Base-by-base conservation (phyloP, 2,113 vertebrate species). In the Blennius ocellaris region DNA sequence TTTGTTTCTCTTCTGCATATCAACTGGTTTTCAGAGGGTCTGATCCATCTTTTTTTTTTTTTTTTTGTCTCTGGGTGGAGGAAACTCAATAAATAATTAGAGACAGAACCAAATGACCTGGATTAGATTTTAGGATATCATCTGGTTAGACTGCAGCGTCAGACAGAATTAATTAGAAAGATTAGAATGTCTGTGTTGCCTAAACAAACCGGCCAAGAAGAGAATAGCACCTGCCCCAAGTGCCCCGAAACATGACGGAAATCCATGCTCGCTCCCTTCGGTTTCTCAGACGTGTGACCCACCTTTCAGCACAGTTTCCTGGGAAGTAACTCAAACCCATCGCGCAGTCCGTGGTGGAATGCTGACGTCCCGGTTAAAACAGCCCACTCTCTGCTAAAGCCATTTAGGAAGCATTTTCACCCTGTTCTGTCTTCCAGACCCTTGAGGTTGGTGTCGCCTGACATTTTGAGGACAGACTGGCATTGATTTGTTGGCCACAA, bases 61-160 rank as follows among this genome's bases (percentile, higher is more conserved):
- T 14, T 47, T 48, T 56, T 14, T 40, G 54, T 68, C 60, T 55
- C 61, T 44, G 37, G 16, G 44, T 56, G 47, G 54, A 67, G 61
- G 17, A 77, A 89, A 78, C 70, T 87, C 83, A 69, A 90, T 92
- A 91, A 88, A 85, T 84, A 88, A 90, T 92, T 87, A 91, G 67
- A 81, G 73, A 73, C 55, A 12, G 50, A 69, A 66, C 69, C 43
- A 70, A 90, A 87, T 86, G 74, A 86, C 83, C 76, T 17, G 79
- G 78, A 87, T 89, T 87, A 78, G 78, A 85, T 87, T 74, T 76
- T 70, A 78, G 72, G 83, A 86, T 84, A 84, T 86, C 53, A 68
- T 78, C 81, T 76, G 85, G 75, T 84, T 82, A 74, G 72, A 74
- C 41, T 40, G 51, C 62, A 16, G 59, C 73, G 59, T 80, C 84